Conservation (phyloP, 2,113 vertebrate species). For the Pardalotus punctatus region DNA sequence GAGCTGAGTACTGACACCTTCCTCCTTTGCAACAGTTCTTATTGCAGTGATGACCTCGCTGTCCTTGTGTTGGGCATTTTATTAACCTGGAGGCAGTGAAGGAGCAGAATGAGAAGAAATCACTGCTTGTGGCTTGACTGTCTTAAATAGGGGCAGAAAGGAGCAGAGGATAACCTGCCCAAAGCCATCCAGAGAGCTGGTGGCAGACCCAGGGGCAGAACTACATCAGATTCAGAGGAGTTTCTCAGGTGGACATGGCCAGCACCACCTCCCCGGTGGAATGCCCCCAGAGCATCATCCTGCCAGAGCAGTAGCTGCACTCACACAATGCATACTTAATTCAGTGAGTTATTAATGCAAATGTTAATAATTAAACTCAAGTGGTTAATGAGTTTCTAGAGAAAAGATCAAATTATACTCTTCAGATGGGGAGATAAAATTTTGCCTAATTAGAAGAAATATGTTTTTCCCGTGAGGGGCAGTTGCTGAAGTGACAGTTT, state of each 20-base stretch:
- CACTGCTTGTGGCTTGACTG: neutral
- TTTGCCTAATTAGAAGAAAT: slow-evolving; percentile 56
- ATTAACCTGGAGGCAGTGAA: neutral
- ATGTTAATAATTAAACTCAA: slow-evolving; percentile 48
- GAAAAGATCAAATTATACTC: slow-evolving; percentile 48
- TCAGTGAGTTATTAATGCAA: slow-evolving; percentile 16
- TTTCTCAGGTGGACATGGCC: neutral
- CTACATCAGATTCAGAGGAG: too few relatives aligned
- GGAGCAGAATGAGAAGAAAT: neutral
- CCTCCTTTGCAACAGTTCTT: neutral
- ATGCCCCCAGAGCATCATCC: neutral
- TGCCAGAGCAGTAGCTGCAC: neutral
- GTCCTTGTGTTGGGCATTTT: neutral
- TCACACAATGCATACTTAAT: neutral
- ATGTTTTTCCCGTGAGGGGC: slow-evolving; percentile 36
- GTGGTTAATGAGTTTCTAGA: slow-evolving; percentile 40
- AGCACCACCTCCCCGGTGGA: neutral
- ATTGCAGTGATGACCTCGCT: neutral
- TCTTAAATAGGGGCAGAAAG: neutral
- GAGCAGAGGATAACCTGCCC: neutral
- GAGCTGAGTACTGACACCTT: neutral
- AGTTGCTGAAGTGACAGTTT: slow-evolving; percentile 54
- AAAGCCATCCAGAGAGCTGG: neutral
- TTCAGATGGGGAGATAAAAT: slow-evolving; percentile 16
- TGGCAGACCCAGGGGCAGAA: neutral